A percentile compares a stretch with the other conserved stretches of the same genome.
Evolutionary conservation across 1,140 invertebrate genomes (phyloP).

Genomic region (Trachymyrmex cornetzi): DNA sequence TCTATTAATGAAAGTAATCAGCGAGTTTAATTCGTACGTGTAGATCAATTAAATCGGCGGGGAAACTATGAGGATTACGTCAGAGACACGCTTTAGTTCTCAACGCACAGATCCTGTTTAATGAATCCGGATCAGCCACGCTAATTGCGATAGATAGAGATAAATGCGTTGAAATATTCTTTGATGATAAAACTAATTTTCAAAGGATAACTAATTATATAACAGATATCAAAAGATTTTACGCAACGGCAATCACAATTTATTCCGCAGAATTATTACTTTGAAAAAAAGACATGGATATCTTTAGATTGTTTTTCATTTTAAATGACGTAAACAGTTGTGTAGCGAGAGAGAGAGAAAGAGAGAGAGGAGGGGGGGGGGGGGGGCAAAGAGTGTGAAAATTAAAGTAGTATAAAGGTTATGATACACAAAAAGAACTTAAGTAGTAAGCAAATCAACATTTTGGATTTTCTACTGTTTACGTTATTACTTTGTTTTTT

Average conservation of each 20-base stretch:
- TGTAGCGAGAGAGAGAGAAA: too few relatives aligned
- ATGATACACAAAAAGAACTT: too few relatives aligned
- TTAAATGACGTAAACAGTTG: not conserved
- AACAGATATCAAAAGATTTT: not conserved
- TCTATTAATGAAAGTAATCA: constrained; percentile 70
- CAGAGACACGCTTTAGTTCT: not conserved
- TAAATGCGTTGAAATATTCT: not conserved
- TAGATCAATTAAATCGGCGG: not conserved
- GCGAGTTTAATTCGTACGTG: constrained; percentile 4
- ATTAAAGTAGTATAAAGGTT: not conserved
- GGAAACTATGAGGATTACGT: not conserved
- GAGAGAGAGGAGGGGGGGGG: too few relatives aligned
- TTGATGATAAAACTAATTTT: not conserved
- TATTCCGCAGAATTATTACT: not conserved
- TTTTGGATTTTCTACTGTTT: too few relatives aligned
- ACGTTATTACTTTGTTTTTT: too few relatives aligned
- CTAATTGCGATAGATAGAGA: not conserved
- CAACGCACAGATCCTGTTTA: not conserved
- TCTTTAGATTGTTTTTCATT: not conserved
- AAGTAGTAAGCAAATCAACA: too few relatives aligned
- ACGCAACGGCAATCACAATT: not conserved
- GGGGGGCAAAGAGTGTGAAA: not conserved
- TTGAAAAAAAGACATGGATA: not conserved
- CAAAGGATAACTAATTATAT: not conserved
- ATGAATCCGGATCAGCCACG: not conserved